Evolutionary conservation across 1,140 invertebrate genomes (phyloP), one percentile per base, ranked within the genome.

Genomic region (Araneus ventricosus): DNA sequence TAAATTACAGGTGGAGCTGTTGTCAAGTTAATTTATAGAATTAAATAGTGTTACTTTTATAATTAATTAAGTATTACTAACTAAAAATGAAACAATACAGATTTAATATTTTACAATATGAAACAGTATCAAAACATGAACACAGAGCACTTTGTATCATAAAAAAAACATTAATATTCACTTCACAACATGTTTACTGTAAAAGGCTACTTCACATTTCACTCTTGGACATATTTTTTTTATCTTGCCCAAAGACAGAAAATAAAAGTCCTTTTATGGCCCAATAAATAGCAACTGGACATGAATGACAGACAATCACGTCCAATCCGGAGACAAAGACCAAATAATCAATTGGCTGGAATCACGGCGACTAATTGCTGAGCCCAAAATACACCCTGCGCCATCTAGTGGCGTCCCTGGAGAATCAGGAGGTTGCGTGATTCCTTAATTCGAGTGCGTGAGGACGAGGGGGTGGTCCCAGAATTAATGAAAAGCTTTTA

Each of bases 291-390:
- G 17, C 27, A 27, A 6, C 52, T 34, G 45, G 39, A 86, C 52
- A 41, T 41, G 59, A 88, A 88, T 37, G 34, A 88, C 52, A 10
- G 86, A 34, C 59, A 61, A 88, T 88, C 86, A 61, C 61, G 57
- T 88, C 57, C 17, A 20, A 37, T 75, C 61, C 34, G 37, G 37
- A 88, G 27, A 82, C 41, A 82, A 70, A 88, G 34, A 88, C 52
- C 61, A 88, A 88, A 88, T 88, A 88, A 88, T 88, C 86, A 88
- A 88, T 88, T 70, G 34, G 34, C 61, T n/a, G 61, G 61, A 88
- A 88, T 88, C 86, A 88, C 59, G 22, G 86, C 86, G n/a, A 39
- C 86, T 88, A 88, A 88, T 88, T 88, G 86, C 61, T 70, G 86
- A 59, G 39, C 57, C 27, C 20, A 86, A 27, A 59, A 61, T 61